These are phyloP conservation scores for Pterobdella sp. DNA, from an alignment of 2,888 invertebrate genomes.

Conservation along the genomic window DNA sequence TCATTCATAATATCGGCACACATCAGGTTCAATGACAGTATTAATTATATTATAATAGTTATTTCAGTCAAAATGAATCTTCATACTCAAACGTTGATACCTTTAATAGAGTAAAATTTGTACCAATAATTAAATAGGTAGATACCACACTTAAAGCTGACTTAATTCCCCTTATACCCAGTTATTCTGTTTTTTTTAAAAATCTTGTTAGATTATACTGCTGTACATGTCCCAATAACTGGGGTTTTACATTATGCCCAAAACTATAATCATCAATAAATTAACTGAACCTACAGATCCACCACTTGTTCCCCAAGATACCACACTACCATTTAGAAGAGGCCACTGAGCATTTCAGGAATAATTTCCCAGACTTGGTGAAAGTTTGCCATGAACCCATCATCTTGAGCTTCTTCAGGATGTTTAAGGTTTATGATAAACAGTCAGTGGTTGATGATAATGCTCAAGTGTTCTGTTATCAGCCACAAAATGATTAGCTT, in stretches of 20 bases:
- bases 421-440: conserved; percentile 42
- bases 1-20: conserved; percentile 46
- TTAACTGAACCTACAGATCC: conserved; percentile 37
- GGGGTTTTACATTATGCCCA: too few species aligned
- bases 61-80: too few species aligned
- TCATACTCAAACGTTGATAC: too few species aligned
- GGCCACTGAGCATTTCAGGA: conserved; percentile 44
- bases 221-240: too few species aligned
- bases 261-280: neutral
- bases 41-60: too few species aligned
- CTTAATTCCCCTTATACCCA: too few species aligned
- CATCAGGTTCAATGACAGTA: conserved; percentile 39
- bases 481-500: neutral
- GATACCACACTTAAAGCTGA: too few species aligned
- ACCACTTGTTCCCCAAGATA: conserved; percentile 46
- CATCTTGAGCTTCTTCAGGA: conserved; percentile 42
- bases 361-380: conserved; percentile 43
- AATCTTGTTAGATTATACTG: too few species aligned
- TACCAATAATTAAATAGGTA: too few species aligned
- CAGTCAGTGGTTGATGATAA: conserved; percentile 35
- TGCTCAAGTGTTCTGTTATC: conserved; percentile 32
- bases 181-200: too few species aligned
- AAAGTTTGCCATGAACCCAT: conserved; percentile 43
- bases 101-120: too few species aligned
- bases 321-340: conserved; percentile 48